Base-by-base conservation (phyloP, 2,113 vertebrate species). In the Catharus minimus region DNA sequence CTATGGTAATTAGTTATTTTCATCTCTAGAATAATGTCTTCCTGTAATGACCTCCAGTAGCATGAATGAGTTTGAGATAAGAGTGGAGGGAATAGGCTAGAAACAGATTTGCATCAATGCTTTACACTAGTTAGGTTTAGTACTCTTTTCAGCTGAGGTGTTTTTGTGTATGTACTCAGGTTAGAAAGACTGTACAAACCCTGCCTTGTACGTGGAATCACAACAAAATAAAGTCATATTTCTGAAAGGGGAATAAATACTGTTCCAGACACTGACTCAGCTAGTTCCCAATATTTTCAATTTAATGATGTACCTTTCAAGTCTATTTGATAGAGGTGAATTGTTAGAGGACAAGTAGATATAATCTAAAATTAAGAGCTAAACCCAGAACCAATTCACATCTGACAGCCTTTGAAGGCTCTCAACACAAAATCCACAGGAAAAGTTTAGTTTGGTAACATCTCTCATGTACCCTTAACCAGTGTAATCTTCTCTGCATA, bases 321-420 rank as follows among this genome's bases (percentile, higher is more conserved):
- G 1, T 81, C 56, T 49, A 36, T 67, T 75, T 85, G 43, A 93
- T 22, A 86, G 68, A 90, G 39, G 12, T 82, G 27, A 97, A 88
- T 93, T 94, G 71, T 82, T 94, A 94, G 88, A 81, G 94, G 61
- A 65, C 79, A 84, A 90, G 58, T 57, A 90, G 44, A 82, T 85
- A 67, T 76, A 69, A 92, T 91, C 61, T 19, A 73, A 95, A 96
- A 93, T 83, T 66, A 72, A 86, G 38, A 94, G n/a, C 39, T 73
- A 90, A 95, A 86, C 68, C 41, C 49, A 67, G 71, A 66, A 86
- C 49, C 10, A 80, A 41, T 89, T 82, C 56, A 89, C 64, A 36
- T 27, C 56, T 86, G 68, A 81, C 82, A 90, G 36, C 27, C 74
- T 91, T 90, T 21, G 1, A 94, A 71, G 58, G 77, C 19, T 73